Percentiles rank a stretch among this genome's conserved stretches.
Conservation (phyloP, 2,113 vertebrate genomes). For the Chauna torquata region DNA sequence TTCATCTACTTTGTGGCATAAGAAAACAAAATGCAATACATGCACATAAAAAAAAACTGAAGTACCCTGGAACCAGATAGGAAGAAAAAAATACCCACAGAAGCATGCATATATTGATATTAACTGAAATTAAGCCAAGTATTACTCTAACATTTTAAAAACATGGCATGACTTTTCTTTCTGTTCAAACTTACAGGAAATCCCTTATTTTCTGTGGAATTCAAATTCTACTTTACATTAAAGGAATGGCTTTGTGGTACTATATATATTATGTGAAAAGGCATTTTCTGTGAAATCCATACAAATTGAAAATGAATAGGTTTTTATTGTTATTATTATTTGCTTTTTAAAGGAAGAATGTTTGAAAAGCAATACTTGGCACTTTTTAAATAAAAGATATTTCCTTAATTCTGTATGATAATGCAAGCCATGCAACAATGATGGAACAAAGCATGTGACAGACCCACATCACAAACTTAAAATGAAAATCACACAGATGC, state of each 20-base stretch:
- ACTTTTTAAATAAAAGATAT: background rate
- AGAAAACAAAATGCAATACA: background rate
- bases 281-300: background rate
- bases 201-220: background rate
- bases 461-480: background rate
- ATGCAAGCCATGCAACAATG: background rate
- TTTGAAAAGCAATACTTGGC: slow-evolving; percentile 25
- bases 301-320: background rate
- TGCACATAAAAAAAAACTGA: background rate
- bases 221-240: background rate
- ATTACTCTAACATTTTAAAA: background rate
- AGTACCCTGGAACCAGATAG: background rate
- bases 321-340: background rate
- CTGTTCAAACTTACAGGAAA: background rate
- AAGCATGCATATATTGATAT: background rate
- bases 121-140: slow-evolving; percentile 9
- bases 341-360: background rate
- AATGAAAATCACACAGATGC: background rate
- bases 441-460: background rate
- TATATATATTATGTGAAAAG: background rate
- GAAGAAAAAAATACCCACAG: background rate
- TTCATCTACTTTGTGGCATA: background rate
- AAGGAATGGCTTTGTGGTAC: background rate
- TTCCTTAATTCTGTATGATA: background rate
- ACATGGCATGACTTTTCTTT: background rate